Conservation (phyloP, 2,888 invertebrate species). For the Microctonus aethiopoides region DNA sequence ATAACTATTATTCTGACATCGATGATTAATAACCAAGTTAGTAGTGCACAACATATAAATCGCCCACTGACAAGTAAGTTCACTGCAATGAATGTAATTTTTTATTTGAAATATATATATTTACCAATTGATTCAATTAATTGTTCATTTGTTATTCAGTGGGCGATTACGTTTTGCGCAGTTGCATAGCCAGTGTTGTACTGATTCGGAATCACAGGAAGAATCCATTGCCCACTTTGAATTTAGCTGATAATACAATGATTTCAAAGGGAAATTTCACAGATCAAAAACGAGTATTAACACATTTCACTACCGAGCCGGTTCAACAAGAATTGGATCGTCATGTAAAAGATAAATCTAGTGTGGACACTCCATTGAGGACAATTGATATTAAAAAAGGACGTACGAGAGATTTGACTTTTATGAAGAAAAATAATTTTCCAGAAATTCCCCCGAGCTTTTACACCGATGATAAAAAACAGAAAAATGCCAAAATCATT, state of each 20-base stretch:
- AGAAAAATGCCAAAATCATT: slow-evolving; percentile 44
- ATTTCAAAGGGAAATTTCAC: neutral
- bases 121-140: neutral
- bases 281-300: neutral
- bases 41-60: neutral
- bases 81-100: neutral
- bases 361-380: slow-evolving; percentile 52
- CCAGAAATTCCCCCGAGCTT: slow-evolving; percentile 46
- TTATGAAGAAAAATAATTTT: slow-evolving; percentile 51
- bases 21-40: neutral
- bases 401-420: slow-evolving; percentile 46
- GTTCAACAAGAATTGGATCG: neutral
- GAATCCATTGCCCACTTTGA: neutral
- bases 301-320: neutral
- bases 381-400: slow-evolving; percentile 53
- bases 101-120: neutral
- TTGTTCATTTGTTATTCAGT: slow-evolving; percentile 39
- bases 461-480: slow-evolving; percentile 38
- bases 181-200: slow-evolving; percentile 60
- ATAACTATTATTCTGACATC: neutral
- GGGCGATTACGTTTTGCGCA: slow-evolving; percentile 58
- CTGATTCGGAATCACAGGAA: slow-evolving; percentile 45
- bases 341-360: neutral
- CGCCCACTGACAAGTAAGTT: slow-evolving; percentile 29
- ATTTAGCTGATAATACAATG: neutral